phyloP scores from a whole-genome alignment of 2,888 invertebrate genomes.

The Drosophila greeni region DNA sequence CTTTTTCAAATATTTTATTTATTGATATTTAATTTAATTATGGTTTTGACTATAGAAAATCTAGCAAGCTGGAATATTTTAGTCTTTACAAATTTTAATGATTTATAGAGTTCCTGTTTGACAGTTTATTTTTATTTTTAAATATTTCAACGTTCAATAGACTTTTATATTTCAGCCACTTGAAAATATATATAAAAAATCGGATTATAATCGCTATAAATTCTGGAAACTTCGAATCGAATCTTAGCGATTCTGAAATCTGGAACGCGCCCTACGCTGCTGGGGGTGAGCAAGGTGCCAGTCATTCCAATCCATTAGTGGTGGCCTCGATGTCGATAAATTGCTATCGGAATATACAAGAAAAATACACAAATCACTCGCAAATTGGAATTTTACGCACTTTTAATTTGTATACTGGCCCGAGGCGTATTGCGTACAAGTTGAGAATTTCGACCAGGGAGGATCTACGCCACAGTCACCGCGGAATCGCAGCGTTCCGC shows the following conservation, averaged over 20 bases:
- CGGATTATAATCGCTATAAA: not conserved
- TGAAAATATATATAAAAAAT: not conserved
- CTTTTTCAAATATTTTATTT: slow-evolving; percentile 20
- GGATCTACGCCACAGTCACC: not conserved
- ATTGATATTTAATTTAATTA: no score
- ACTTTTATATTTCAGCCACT: not conserved
- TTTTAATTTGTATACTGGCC: slow-evolving; percentile 48
- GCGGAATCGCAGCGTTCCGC: slow-evolving; percentile 10
- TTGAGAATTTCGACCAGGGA: not conserved
- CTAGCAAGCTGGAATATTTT: no score
- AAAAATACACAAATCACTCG: slow-evolving; percentile 71
- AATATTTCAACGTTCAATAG: not conserved
- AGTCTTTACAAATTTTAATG: no score
- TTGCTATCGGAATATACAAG: slow-evolving; percentile 31
- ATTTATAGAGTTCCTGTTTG: no score
- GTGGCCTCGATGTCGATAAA: slow-evolving; percentile 20
- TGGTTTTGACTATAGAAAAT: no score
- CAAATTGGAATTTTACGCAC: slow-evolving; percentile 59
- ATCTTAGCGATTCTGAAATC: not conserved
- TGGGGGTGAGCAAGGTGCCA: slow-evolving; percentile 24
- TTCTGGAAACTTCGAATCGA: not conserved
- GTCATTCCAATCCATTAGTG: slow-evolving; percentile 17
- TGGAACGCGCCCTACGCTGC: slow-evolving; percentile 2
- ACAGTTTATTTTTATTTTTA: not conserved
- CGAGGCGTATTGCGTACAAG: slow-evolving; percentile 25